Percentiles rank a stretch among this genome's conserved stretches.
Evolutionary conservation across 2,113 vertebrate genomes (phyloP).

Genomic region (Poecilia latipinna): DNA sequence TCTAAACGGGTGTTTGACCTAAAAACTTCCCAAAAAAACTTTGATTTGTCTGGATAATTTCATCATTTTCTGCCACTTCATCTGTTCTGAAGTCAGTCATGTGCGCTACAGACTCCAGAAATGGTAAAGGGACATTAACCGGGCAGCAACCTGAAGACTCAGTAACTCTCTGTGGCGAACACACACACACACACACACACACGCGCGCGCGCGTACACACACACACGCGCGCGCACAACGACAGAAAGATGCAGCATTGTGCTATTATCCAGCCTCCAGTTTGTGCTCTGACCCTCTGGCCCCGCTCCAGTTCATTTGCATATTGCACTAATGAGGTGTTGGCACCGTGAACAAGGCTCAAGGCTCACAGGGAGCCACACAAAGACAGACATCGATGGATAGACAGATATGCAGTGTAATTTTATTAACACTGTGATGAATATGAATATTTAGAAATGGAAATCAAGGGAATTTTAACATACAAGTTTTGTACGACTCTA

Average conservation of each 20-base stretch:
- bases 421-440: not conserved
- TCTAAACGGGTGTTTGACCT: slow-evolving; percentile 13
- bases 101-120: slow-evolving; percentile 11
- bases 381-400: slow-evolving; percentile 33
- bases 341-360: slow-evolving; percentile 67
- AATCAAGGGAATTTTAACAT: not conserved
- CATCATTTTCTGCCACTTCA: not conserved
- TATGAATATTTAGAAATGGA: not conserved
- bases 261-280: slow-evolving; percentile 94
- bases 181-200: slow-evolving; percentile 3
- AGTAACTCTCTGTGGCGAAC: slow-evolving; percentile 25
- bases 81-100: not conserved
- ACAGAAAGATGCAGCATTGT: slow-evolving; percentile 77
- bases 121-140: slow-evolving; percentile 19
- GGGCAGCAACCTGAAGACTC: slow-evolving; percentile 28
- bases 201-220: too few relatives aligned
- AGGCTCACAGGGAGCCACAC: slow-evolving; percentile 57
- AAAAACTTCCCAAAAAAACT: slow-evolving; percentile 36
- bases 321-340: slow-evolving; percentile 86
- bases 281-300: slow-evolving; percentile 93
- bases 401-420: slow-evolving; percentile 18
- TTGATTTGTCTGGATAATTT: slow-evolving; percentile 42
- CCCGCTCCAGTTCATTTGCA: slow-evolving; percentile 90
- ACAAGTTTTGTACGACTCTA: not conserved
- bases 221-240: not conserved